Percentiles rank a stretch among this genome's conserved stretches.
Evolutionary conservation across 1,140 invertebrate species (phyloP).

Genomic region (Luehdorfia chinensis): DNA sequence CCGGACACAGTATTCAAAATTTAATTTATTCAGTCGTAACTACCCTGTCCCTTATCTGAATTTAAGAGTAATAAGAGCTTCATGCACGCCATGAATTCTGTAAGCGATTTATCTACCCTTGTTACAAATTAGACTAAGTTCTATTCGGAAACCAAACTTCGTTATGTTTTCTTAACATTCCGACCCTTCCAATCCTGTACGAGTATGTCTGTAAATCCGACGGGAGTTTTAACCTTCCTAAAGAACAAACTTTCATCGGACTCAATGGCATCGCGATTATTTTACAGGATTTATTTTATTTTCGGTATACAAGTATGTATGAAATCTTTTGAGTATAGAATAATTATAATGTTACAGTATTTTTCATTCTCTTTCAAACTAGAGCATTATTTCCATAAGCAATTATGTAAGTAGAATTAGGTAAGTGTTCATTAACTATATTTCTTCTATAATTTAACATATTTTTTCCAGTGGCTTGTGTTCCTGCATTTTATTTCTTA

Average conservation of each 20-base stretch:
- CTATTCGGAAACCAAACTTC: slow-evolving; percentile 17
- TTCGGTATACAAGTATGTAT: too few species aligned
- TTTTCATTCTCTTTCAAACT: too few species aligned
- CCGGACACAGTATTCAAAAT: slow-evolving; percentile 18
- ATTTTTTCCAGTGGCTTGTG: neutral
- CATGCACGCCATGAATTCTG: slow-evolving; percentile 12
- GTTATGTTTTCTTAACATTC: slow-evolving; percentile 16
- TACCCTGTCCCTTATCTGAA: slow-evolving; percentile 15
- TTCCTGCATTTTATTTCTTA: slow-evolving; percentile 2
- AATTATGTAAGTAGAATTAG: too few species aligned
- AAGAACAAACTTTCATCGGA: neutral
- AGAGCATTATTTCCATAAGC: too few species aligned
- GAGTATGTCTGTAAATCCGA: slow-evolving; percentile 13
- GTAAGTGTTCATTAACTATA: too few species aligned
- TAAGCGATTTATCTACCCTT: slow-evolving; percentile 10
- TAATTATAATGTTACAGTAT: too few species aligned
- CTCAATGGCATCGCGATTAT: neutral
- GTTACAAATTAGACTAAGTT: slow-evolving; percentile 18
- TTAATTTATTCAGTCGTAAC: slow-evolving; percentile 15
- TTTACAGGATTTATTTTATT: too few species aligned
- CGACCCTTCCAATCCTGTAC: slow-evolving; percentile 12
- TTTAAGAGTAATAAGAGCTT: slow-evolving; percentile 10
- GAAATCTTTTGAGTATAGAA: too few species aligned
- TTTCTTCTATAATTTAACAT: slow-evolving; percentile 11
- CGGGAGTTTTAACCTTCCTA: slow-evolving; percentile 7